Base-by-base conservation (phyloP, 2,113 vertebrate species). In the Cacatua alba region DNA sequence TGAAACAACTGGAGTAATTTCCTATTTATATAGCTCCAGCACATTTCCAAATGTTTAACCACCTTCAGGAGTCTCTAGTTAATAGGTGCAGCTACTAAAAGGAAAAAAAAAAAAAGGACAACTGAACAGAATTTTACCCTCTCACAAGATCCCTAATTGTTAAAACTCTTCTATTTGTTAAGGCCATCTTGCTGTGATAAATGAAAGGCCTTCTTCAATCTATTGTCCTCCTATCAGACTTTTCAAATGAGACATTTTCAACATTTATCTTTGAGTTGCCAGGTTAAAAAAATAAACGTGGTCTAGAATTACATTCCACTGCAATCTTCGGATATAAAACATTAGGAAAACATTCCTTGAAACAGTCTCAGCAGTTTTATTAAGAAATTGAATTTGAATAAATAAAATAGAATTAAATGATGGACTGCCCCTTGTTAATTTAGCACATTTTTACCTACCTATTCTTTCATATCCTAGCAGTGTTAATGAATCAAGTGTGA, bases 1-100 rank as follows among this genome's bases (percentile, higher is more conserved):
- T 95, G 63, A 57, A 90, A 75, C 46, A 69, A 75, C 11, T 69
- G 33, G 7, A 92, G 26, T 86, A 85, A 93, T 92, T 94, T 95
- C 57, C 41, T 90, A 68, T 90, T 82, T 93, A 51, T 77, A 64
- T 67, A 82, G 7, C n/a, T 90, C 24, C 18, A 78, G 43, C 31
- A 70, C 10, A 74, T 80, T 94, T 96, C 41, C 29, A 90, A 94
- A 52, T 59, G 52, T 83, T 90, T 95, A 51, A 85, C 86, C 92
- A 81, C 19, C 53, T 85, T 95, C 43, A 71, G 48, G 21, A 26
- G 39, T 49, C 63, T 71, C 64, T 72, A 82, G 48, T 65, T 90
- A 87, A 93, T 51, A 96, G 44, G 24, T 48, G 49, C 18, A 74
- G 18, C 37, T 57, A 70, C 83, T 69, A 68, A 60, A 60, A 64